These are phyloP conservation scores for Lamellibrachia columna DNA, from an alignment of 2,888 invertebrate species.

Conservation along the genomic window DNA sequence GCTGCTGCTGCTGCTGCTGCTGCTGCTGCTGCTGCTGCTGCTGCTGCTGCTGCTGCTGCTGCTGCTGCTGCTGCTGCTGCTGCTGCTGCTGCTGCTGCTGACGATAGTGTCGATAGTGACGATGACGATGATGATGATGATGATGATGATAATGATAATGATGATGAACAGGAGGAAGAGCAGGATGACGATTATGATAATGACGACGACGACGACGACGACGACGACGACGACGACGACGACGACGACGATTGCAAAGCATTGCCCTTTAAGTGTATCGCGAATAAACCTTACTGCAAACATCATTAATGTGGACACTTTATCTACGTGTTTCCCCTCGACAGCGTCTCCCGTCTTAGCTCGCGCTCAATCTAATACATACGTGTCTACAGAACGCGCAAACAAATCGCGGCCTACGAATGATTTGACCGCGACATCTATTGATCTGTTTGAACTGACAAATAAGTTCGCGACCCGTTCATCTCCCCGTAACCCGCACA, in stretches of 20 bases:
- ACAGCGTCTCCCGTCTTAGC: neutral
- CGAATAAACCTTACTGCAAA: too few relatives aligned
- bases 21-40: too few relatives aligned
- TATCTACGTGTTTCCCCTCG: neutral
- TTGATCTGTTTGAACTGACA: neutral
- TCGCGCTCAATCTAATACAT: neutral
- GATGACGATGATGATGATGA: conserved; percentile 13
- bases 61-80: conserved; percentile 22
- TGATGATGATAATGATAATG: conserved; percentile 13
- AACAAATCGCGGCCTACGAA: neutral
- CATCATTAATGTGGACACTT: neutral
- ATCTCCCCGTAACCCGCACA: neutral
- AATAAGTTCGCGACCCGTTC: neutral
- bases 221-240: neutral
- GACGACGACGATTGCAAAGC: too few relatives aligned
- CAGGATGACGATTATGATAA: conserved; percentile 21
- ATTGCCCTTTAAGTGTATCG: too few relatives aligned
- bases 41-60: conserved; percentile 21
- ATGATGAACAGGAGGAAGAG: neutral
- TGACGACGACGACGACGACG: conserved; percentile 20
- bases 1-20: too few relatives aligned
- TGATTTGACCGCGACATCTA: neutral
- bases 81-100: conserved; percentile 18
- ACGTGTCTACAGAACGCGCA: neutral
- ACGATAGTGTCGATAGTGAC: conserved; percentile 22